Base-by-base conservation (phyloP, 2,113 vertebrate genomes). In the Corydoras maculifer region DNA sequence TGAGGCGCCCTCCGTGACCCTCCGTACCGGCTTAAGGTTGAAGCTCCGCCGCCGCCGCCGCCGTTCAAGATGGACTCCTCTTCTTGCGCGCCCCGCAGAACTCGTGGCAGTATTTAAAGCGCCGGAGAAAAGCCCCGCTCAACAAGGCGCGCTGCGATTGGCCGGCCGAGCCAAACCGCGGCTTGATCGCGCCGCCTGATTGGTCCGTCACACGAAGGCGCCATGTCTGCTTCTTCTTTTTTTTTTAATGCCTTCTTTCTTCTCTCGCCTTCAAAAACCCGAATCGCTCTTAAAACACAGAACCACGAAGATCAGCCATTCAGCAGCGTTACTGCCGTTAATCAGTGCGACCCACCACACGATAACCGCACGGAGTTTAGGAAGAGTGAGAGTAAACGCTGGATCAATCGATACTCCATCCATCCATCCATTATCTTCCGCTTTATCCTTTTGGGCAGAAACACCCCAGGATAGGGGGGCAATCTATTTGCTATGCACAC, bases 21-120 rank as follows among this genome's bases (percentile, higher is more conserved):
- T 6, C 30, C 2, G 35, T 61, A 55, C 73, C 67, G 58, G 73
- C 78, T 80, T 75, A 80, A 72, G 66, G 62, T 72, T 54, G 53
- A 43, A 66, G 58, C 67, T 59, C 58, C 58, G 61, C 31, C 31
- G 57, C 67, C 50, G 68, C 31, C 31, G 57, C 67, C 50, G 68
- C 65, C 57, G 49, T 62, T 75, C 76, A 80, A 80, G 50, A 80
- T 80, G 78, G 78, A 73, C 35, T 43, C 35, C 35, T 43, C 35
- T 61, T 70, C 75, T 75, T 66, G 55, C 18, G 18, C 58, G 62
- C 70, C 66, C 12, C 65, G 75, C 66, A 73, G 62, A 25, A 75
- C 75, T 80, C 78, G 78, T 80, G 78, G 78, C 59, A 55, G 60
- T 3, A 62, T 80, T 75, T 80, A 80, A 77, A 75, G 54, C 64